Base-by-base conservation (phyloP, 2,888 invertebrate species). In the Magallana nippona region DNA sequence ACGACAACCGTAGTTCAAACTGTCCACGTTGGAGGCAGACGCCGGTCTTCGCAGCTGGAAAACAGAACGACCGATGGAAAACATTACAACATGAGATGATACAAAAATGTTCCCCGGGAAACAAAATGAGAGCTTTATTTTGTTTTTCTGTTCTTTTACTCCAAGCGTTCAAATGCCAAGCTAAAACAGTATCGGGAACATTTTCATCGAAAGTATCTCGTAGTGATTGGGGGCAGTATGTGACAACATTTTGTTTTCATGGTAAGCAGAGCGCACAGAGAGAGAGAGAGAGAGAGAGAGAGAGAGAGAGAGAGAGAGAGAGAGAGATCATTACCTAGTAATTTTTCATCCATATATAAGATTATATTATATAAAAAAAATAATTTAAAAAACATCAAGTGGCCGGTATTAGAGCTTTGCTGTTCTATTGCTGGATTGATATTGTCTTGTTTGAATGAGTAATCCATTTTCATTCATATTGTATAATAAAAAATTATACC, bases 201-300 rank as follows among this genome's bases (percentile, higher is more conserved):
- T 87, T 91, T 44, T 89, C 88, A 13, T 89, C 90, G 22, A 71
- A 81, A 10, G 32, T 85, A 13, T 90, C 92, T 1, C 87, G 88
- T 56, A 82, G 83, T 57, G 90, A 89, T 63, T 88, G 87, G 71
- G 93, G 93, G 10, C 92, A 92, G 77, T 92, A 92, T 85, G 82
- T 93, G 27, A 89, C 92, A 11, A 91, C 92, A 2, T 93, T 92
- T 85, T 91, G 91, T 84, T 93, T 92, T 86, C 92, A 92, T 86
- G 93, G 93, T 93, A 88, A 88, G 44, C 10, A 44, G 44, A 44
- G 44, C 8, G 8, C 44, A 44, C 8, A 44, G 0, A 44, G 5
- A 44, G 3, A 44, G 5, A 60, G 2, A 19, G 17, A 60, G 11
- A 10, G 11, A 60, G n/a, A 19, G 3, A 3, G 11, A 60, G 62